phyloP scores from a whole-genome alignment of 2,797 vertebrate genomes.

The Platalea minor region DNA sequence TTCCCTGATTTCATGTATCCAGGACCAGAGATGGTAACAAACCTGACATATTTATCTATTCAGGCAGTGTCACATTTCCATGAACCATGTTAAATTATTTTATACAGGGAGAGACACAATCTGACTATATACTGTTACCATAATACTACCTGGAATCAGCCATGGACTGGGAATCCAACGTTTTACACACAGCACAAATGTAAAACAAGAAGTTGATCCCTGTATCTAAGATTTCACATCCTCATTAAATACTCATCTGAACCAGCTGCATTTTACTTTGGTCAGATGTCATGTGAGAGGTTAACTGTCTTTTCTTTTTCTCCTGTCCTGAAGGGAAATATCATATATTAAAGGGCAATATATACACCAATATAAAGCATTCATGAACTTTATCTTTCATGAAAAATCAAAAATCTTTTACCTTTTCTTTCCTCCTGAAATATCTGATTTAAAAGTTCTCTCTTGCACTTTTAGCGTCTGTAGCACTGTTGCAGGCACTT shows the following conservation, averaged over 20 bases:
- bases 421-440: background rate
- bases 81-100: background rate
- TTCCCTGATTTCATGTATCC: background rate
- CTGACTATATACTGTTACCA: background rate
- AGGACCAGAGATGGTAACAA: background rate
- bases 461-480: background rate
- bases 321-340: background rate
- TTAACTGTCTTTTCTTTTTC: background rate
- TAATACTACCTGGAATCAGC: background rate
- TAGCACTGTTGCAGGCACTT: background rate
- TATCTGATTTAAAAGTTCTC: background rate
- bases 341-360: background rate
- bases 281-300: background rate
- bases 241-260: background rate
- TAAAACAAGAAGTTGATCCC: background rate
- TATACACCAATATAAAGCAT: background rate
- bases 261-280: background rate
- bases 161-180: background rate
- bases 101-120: background rate
- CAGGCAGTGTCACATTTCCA: background rate
- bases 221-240: background rate
- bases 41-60: background rate
- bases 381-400: background rate
- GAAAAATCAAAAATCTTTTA: background rate
- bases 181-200: background rate